These are phyloP conservation scores for Masnerella sp. DNA, from an alignment of 2,888 invertebrate genomes.

Conservation along the genomic window DNA sequence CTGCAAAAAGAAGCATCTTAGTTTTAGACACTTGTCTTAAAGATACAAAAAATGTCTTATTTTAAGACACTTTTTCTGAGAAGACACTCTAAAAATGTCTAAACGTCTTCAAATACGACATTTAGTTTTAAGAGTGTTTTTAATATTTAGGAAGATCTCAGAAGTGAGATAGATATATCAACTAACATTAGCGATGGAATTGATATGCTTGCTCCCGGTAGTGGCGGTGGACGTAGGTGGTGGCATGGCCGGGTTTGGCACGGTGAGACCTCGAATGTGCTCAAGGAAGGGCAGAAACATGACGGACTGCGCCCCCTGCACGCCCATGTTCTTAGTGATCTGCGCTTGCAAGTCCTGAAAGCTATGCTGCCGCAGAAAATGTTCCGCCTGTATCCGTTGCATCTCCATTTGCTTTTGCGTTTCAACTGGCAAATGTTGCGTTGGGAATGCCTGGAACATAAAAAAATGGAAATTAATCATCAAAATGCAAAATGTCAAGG, in stretches of 20 bases:
- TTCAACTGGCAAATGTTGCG: slow-evolving; percentile 79
- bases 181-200: slow-evolving; percentile 75
- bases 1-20: too few species aligned
- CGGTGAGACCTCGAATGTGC: slow-evolving; percentile 72
- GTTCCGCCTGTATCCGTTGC: slow-evolving; percentile 84
- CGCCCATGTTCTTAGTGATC: slow-evolving; percentile 80
- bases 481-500: too few species aligned
- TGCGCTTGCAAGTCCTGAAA: slow-evolving; percentile 82
- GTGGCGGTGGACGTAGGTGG: slow-evolving; percentile 74
- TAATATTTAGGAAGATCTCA: too few species aligned
- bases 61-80: too few species aligned
- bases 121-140: too few species aligned
- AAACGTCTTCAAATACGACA: too few species aligned
- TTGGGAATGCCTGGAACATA: slow-evolving; percentile 75
- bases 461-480: slow-evolving; percentile 17
- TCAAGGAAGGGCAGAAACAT: slow-evolving; percentile 85
- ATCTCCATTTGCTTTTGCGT: slow-evolving; percentile 85
- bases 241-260: slow-evolving; percentile 70
- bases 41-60: too few species aligned
- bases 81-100: too few species aligned
- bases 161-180: too few species aligned
- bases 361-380: slow-evolving; percentile 81
- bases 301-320: slow-evolving; percentile 82
- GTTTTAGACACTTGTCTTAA: too few species aligned
- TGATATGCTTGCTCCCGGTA: slow-evolving; percentile 76